A percentile compares a stretch with the other conserved stretches of the same genome.
These are phyloP conservation scores for Telmatherina bonti DNA, from an alignment of 2,797 vertebrate species.

Conservation along the genomic window DNA sequence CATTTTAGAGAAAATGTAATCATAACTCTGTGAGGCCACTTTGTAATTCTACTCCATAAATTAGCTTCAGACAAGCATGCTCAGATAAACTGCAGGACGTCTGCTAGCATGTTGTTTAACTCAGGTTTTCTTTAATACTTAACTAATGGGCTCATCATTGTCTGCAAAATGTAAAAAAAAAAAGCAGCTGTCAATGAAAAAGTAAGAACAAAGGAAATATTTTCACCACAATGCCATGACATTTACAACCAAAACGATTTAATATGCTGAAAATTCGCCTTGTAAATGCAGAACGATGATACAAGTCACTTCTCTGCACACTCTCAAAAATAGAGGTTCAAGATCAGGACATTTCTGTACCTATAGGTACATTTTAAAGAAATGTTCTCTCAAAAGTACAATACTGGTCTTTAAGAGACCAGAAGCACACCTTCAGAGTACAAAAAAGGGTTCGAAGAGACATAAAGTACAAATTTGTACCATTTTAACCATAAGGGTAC, in stretches of 20 bases:
- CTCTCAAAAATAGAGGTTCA: too few species aligned
- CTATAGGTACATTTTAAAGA: too few species aligned
- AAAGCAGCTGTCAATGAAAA: background rate
- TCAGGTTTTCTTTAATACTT: background rate
- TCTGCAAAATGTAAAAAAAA: background rate
- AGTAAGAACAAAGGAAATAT: background rate
- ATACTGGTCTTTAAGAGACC: too few species aligned
- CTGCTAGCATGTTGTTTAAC: background rate
- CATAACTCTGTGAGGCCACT: slow-evolving; percentile 35
- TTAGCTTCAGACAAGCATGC: slow-evolving; percentile 26
- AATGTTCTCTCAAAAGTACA: too few species aligned
- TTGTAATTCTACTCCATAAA: slow-evolving; percentile 44
- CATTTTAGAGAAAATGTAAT: slow-evolving; percentile 49
- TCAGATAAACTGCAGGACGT: slow-evolving; percentile 16
- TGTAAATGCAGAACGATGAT: too few species aligned
- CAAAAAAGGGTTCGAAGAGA: too few species aligned
- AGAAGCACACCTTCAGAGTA: too few species aligned
- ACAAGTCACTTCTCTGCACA: background rate
- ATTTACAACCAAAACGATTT: background rate
- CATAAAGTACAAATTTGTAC: too few species aligned
- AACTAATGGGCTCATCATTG: background rate
- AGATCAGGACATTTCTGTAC: too few species aligned
- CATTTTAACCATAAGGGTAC: too few species aligned
- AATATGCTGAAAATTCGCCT: background rate
- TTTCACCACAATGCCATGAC: background rate